Base-by-base conservation (phyloP, 2,888 invertebrate genomes). In the Scaptomyza reducta region DNA sequence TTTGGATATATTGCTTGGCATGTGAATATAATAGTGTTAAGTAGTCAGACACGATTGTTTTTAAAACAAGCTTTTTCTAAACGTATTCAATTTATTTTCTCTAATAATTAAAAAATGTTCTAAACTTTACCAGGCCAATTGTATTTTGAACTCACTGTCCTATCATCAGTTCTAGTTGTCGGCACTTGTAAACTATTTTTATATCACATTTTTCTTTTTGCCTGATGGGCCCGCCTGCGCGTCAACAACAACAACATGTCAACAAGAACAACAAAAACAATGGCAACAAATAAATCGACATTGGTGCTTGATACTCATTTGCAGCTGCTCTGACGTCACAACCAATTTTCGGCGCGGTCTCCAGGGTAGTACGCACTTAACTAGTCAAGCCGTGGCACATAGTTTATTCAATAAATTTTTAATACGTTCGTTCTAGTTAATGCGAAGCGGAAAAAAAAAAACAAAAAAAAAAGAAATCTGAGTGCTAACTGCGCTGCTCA, bases 161-260 rank as follows among this genome's bases (percentile, higher is more conserved):
- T 2, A 31, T 31, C 40, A 54, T 55, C 54, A 29, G 59, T 41
- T 44, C 51, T 66, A 66, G 55, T 58, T 69, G 85, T 73, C 71
- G 70, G 64, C 79, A 83, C 83, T 86, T 80, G 78, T 75, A 70
- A 86, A 83, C 85, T 85, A 85, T 85, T 85, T 85, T 71, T 85
- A 85, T 83, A 75, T 81, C 49, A 40, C 18, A 50, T 70, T 44
- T 77, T 14, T 35, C 6, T 35, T 18, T 78, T 73, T 56, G 64
- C 62, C 57, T 51, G 59, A 50, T 65, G 70, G 70, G 61, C 53
- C 54, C 54, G 59, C 59, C 63, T 59, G 47, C 55, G 53, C 53
- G 54, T 42, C 63, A 40, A 38, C 38, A 40, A n/a, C 22, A 22
- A 22, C 5, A 29, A 27, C 72, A 70, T 67, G 66, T 66, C 63